Conservation (phyloP, 2,888 invertebrate genomes). For the Thysanoteuthis rhombus region DNA sequence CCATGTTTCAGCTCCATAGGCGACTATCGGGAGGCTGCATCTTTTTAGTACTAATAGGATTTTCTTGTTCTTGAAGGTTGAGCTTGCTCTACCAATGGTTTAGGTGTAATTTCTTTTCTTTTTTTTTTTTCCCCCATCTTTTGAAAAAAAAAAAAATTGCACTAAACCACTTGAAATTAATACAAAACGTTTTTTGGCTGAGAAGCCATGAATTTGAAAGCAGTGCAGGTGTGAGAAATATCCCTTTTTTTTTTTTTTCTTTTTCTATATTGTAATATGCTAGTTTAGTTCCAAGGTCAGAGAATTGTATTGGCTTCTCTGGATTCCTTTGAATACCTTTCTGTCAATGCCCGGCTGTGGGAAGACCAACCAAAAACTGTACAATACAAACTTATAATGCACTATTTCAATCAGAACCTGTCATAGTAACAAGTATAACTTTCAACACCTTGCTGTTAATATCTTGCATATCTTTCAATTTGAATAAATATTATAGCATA, state of each 20-base stretch:
- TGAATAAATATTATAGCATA: background rate
- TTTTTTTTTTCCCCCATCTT: too few relatives aligned
- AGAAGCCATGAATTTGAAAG: background rate
- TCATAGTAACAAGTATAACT: background rate
- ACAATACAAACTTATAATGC: background rate
- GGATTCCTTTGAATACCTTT: background rate
- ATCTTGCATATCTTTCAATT: background rate
- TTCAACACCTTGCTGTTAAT: background rate
- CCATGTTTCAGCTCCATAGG: too few relatives aligned
- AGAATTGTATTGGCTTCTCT: background rate
- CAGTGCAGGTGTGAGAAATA: background rate
- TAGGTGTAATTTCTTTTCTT: too few relatives aligned
- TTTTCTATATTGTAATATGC: background rate
- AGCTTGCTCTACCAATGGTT: too few relatives aligned
- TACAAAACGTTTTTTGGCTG: background rate
- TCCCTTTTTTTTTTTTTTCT: background rate
- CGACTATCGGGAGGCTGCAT: too few relatives aligned
- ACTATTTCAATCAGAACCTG: background rate
- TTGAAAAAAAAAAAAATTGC: too few relatives aligned
- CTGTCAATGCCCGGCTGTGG: background rate
- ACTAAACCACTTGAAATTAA: too few relatives aligned
- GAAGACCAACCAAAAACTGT: background rate
- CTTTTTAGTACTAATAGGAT: too few relatives aligned
- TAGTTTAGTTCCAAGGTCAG: background rate
- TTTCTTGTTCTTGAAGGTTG: too few relatives aligned